phyloP scores from a whole-genome alignment of 1,140 invertebrate species.

The Drosophila aff. region DNA sequence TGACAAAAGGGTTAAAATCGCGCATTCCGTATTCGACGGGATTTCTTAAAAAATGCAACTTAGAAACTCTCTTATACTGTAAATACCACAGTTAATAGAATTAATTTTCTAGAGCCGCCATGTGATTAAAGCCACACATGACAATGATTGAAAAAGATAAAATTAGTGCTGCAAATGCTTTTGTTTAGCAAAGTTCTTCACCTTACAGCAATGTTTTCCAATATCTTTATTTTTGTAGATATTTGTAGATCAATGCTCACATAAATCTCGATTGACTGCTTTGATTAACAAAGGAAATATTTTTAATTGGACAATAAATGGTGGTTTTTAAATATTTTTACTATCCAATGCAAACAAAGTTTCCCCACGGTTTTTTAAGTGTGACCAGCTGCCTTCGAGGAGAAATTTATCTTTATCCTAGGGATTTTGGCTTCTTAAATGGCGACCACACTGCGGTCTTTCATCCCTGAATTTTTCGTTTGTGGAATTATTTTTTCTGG shows the following conservation, averaged over 20 bases:
- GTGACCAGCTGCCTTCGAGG: background rate
- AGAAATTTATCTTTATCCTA: background rate
- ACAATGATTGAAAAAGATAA: too few relatives aligned
- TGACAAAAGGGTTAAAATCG: background rate
- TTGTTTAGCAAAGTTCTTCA: background rate
- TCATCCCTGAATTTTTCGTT: slow-evolving; percentile 12
- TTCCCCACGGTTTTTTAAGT: background rate
- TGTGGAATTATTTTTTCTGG: slow-evolving; percentile 5
- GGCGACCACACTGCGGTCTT: background rate
- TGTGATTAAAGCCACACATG: too few relatives aligned
- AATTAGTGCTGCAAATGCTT: too few relatives aligned
- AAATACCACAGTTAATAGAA: too few relatives aligned
- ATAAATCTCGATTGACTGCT: background rate
- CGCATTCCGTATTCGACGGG: too few relatives aligned
- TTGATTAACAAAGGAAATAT: background rate
- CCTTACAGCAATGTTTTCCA: background rate
- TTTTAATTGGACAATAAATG: background rate
- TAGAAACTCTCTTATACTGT: too few relatives aligned
- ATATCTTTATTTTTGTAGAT: too few relatives aligned
- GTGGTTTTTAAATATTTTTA: background rate
- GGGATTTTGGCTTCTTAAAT: background rate
- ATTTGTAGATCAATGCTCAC: background rate
- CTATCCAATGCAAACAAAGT: too few relatives aligned
- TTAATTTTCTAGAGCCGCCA: too few relatives aligned
- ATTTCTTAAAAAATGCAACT: too few relatives aligned